Evolutionary conservation across 2,113 vertebrate species (phyloP).

Genomic region (Burhinus bistriatus): DNA sequence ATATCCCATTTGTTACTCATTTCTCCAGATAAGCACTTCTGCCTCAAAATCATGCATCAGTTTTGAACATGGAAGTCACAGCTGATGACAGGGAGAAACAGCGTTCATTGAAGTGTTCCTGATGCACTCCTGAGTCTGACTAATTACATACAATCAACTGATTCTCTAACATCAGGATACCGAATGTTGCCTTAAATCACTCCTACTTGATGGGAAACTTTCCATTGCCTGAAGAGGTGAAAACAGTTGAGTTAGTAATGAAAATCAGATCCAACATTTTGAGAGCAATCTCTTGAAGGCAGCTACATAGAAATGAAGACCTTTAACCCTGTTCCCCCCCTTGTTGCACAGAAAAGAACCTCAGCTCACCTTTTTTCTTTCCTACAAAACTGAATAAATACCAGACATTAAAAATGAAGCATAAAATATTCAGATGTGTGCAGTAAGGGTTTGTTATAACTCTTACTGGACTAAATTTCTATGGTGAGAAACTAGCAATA

Average conservation of each 20-base stretch:
- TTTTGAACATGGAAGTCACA: not conserved
- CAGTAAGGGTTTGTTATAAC: not conserved
- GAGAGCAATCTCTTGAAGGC: not conserved
- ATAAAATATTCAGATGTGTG: not conserved
- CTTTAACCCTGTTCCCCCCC: not conserved
- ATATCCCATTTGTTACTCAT: conserved; percentile 8
- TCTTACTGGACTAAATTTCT: not conserved
- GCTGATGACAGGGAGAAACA: not conserved
- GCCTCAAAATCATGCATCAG: not conserved
- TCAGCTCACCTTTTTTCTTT: not conserved
- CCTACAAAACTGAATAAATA: not conserved
- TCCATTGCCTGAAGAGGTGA: conserved; percentile 7
- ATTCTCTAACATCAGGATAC: conserved; percentile 30
- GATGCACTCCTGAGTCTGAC: conserved; percentile 6
- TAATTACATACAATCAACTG: conserved; percentile 52
- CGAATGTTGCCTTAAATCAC: conserved; percentile 31
- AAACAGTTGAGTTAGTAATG: not conserved
- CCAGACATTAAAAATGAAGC: not conserved
- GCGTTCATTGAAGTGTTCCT: not conserved
- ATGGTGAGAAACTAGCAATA: not conserved
- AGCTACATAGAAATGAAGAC: not conserved
- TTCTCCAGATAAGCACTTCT: conserved; percentile 15
- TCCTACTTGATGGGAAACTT: conserved; percentile 19
- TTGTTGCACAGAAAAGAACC: not conserved
- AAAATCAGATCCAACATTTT: conserved; percentile 20